A percentile compares a stretch with the other conserved stretches of the same genome.
These are phyloP conservation scores for Cyphomyrmex costatus DNA, from an alignment of 1,140 invertebrate genomes.

Conservation along the genomic window DNA sequence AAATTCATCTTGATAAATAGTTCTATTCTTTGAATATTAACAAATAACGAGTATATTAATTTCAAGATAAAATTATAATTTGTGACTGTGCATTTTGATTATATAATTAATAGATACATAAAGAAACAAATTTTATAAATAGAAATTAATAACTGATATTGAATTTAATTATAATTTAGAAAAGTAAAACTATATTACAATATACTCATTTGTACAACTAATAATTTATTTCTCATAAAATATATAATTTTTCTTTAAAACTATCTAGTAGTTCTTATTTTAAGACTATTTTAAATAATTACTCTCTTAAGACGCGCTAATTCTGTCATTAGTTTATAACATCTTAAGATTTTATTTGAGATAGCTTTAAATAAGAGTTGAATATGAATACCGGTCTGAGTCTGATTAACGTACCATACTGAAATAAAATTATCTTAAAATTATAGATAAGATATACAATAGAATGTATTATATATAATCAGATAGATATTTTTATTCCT, in stretches of 20 bases:
- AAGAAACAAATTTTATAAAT: background rate
- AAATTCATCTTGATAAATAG: background rate
- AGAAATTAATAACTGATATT: background rate
- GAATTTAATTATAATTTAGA: background rate
- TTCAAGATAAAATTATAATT: background rate
- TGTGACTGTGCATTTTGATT: background rate
- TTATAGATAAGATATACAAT: background rate
- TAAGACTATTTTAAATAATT: no score
- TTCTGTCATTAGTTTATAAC: no score
- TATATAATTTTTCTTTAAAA: background rate
- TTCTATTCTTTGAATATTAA: background rate
- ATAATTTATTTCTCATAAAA: background rate
- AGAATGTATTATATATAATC: background rate
- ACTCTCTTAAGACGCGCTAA: no score
- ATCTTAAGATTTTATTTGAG: no score
- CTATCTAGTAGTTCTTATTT: background rate
- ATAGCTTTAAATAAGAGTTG: no score
- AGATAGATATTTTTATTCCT: constrained; percentile 28
- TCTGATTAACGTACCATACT: background rate
- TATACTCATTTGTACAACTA: background rate
- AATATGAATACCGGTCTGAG: no score
- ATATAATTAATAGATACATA: background rate
- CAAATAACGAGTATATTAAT: background rate
- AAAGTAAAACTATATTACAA: background rate
- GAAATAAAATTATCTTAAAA: background rate